Percentiles rank a stretch among this genome's conserved stretches.
Evolutionary conservation across 1,140 invertebrate genomes (phyloP).

Genomic region (Idris sp.): DNA sequence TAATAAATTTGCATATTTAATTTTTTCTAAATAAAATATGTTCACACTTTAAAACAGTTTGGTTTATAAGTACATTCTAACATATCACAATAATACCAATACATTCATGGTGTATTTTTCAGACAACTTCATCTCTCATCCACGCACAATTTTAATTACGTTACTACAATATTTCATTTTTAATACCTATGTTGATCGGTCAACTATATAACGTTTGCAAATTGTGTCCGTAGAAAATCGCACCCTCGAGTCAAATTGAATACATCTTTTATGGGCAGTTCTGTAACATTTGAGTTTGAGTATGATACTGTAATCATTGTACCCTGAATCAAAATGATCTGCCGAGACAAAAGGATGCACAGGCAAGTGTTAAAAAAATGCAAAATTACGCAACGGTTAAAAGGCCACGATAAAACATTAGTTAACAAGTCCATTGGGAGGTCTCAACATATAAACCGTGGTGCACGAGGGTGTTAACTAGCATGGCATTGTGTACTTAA

Average conservation of each 20-base stretch:
- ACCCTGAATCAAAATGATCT: constrained; percentile 1
- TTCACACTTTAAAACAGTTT: too few species aligned
- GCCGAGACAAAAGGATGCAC: constrained; percentile 39
- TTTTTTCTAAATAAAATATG: too few species aligned
- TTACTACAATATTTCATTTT: constrained; percentile 32
- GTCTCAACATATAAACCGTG: constrained; percentile 41
- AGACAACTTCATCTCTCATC: constrained; percentile 17
- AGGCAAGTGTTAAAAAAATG: constrained; percentile 38
- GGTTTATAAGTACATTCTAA: too few species aligned
- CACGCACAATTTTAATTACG: constrained; percentile 39
- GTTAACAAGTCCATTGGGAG: constrained; percentile 68
- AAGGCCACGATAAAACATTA: constrained; percentile 60
- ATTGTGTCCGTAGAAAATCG: constrained; percentile 37
- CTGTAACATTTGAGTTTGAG: constrained; percentile 27
- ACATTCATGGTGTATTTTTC: too few species aligned
- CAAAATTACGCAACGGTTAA: constrained; percentile 33
- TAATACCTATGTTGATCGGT: constrained; percentile 11
- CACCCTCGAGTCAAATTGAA: constrained; percentile 44
- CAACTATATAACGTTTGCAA: constrained; percentile 19
- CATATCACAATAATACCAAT: too few species aligned
- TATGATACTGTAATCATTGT: too few species aligned
- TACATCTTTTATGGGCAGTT: constrained; percentile 23
- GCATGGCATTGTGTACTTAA: constrained; percentile 67
- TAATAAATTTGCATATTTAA: too few species aligned
- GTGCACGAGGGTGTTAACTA: constrained; percentile 69